phyloP scores from a whole-genome alignment of 2,888 invertebrate genomes.

The Morpho helenor region DNA sequence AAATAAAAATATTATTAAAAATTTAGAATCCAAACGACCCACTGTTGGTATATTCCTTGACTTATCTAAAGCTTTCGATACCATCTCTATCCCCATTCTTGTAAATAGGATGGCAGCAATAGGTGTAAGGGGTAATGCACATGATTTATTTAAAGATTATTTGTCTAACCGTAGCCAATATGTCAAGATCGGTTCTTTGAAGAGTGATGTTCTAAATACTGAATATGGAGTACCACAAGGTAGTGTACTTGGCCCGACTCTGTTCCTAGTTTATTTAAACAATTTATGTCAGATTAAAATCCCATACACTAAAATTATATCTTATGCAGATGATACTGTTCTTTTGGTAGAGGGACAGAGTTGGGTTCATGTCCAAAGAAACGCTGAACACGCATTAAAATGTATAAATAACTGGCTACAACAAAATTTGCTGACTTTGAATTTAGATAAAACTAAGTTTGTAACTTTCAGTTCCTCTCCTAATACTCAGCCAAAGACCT shows the following conservation, averaged over 20 bases:
- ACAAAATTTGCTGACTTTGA: background rate
- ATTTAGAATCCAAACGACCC: background rate
- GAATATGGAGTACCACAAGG: constrained; percentile 19
- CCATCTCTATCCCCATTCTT: background rate
- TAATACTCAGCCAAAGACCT: background rate
- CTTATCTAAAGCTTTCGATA: too few relatives aligned
- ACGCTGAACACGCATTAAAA: background rate
- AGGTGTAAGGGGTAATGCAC: background rate
- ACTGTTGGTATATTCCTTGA: background rate
- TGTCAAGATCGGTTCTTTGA: constrained; percentile 7
- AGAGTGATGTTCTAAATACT: constrained; percentile 2
- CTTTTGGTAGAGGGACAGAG: background rate
- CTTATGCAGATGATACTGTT: background rate
- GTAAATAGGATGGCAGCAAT: background rate
- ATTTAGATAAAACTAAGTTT: background rate
- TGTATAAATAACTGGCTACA: background rate
- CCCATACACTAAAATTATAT: background rate
- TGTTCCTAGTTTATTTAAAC: constrained; percentile 20
- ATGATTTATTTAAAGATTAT: constrained; percentile 7
- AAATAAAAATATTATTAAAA: background rate
- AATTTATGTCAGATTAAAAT: constrained; percentile 5
- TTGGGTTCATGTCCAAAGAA: background rate
- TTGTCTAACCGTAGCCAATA: constrained; percentile 12
- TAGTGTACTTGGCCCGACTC: constrained; percentile 14
- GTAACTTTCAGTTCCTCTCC: background rate